Percentiles rank a stretch among this genome's conserved stretches.
phyloP scores from a whole-genome alignment of 2,797 vertebrate species.

The Lerista edwardsae region DNA sequence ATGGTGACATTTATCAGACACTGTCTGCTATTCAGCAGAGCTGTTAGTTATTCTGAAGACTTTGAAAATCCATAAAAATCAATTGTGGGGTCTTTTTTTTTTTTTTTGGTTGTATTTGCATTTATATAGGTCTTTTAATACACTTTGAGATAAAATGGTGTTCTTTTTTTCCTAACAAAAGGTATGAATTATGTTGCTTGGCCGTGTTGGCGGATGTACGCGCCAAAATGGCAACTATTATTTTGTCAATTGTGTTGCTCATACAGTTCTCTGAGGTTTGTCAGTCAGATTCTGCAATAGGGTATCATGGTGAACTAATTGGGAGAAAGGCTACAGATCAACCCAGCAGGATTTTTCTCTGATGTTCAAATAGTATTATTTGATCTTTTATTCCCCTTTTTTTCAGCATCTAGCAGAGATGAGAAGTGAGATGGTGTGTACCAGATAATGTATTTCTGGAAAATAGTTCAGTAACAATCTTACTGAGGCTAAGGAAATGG shows the following conservation, averaged over 20 bases:
- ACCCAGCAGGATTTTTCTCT: not conserved
- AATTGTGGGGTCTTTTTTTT: no score
- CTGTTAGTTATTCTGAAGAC: conserved; percentile 53
- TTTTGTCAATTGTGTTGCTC: conserved; percentile 27
- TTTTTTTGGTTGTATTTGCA: conserved; percentile 62
- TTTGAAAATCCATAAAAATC: conserved; percentile 53
- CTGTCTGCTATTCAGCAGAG: conserved; percentile 29
- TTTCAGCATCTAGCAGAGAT: conserved; percentile 37
- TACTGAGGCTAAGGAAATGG: not conserved
- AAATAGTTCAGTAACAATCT: not conserved
- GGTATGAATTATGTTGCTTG: conserved; percentile 37
- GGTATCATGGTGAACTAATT: conserved; percentile 5
- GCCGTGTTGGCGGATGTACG: not conserved
- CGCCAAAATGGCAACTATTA: conserved; percentile 26
- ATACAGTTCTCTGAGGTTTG: not conserved
- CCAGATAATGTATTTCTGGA: not conserved
- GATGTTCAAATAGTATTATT: conserved; percentile 27
- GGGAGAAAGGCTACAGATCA: conserved; percentile 4
- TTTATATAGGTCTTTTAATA: conserved; percentile 55
- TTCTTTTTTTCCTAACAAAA: conserved; percentile 34
- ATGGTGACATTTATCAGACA: conserved; percentile 51
- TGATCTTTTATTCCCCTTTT: conserved; percentile 7
- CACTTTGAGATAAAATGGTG: conserved; percentile 38
- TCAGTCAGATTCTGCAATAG: conserved; percentile 1
- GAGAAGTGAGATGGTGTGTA: not conserved